Percentiles rank a stretch among this genome's conserved stretches.
Conservation (phyloP, 2,797 vertebrate species). For the Poecilia wingei region DNA sequence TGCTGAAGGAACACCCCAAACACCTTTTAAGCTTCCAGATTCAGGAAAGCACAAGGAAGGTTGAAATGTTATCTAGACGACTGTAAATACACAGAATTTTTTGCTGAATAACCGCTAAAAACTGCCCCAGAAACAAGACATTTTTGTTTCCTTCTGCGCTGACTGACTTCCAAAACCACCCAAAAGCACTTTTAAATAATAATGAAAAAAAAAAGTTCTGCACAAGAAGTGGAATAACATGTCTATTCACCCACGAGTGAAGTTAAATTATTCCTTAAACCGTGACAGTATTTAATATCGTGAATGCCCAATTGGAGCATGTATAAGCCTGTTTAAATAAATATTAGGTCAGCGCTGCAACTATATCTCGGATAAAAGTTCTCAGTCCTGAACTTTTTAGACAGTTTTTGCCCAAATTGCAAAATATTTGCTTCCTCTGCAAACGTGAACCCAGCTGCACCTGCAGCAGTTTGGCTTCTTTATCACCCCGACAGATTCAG, state of each 20-base stretch:
- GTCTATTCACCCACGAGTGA: conserved; percentile 32
- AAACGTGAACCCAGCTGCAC: conserved; percentile 36
- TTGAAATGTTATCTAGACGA: conserved; percentile 18
- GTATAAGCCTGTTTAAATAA: not conserved
- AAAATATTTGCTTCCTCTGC: conserved; percentile 34
- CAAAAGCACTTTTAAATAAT: conserved; percentile 64
- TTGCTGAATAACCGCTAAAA: conserved; percentile 15
- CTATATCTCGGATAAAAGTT: not conserved
- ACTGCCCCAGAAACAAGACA: conserved; percentile 23
- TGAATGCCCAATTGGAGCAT: not conserved
- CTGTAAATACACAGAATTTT: conserved; percentile 25
- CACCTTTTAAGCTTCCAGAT: conserved; percentile 16
- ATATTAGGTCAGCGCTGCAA: not conserved
- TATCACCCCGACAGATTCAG: conserved; percentile 60
- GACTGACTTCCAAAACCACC: conserved; percentile 19
- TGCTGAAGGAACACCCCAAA: not conserved
- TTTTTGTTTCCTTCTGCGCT: conserved; percentile 3
- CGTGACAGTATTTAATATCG: conserved; percentile 6
- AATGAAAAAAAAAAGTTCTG: conserved; percentile 29
- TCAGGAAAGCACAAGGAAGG: conserved; percentile 15
- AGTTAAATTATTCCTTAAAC: conserved; percentile 29
- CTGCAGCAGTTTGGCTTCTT: conserved; percentile 36
- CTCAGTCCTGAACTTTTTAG: conserved; percentile 7
- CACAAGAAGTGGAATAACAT: conserved; percentile 22
- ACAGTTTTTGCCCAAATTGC: conserved; percentile 14